A percentile compares a stretch with the other conserved stretches of the same genome.
Conservation (phyloP, 2,113 vertebrate species). For the Corythaixoides concolor region DNA sequence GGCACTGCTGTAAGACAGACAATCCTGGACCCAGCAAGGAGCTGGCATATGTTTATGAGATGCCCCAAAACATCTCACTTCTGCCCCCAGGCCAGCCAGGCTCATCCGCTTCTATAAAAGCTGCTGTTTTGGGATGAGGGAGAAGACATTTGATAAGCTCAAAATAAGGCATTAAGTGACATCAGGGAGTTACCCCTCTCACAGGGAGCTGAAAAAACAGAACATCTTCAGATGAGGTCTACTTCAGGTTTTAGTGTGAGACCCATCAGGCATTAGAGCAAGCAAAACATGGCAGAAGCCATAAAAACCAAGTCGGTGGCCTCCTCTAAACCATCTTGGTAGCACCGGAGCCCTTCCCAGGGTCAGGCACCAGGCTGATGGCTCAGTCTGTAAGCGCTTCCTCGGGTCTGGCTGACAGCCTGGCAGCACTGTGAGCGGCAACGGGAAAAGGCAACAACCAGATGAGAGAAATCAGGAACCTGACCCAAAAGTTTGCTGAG, state of each 20-base stretch:
- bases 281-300: not conserved
- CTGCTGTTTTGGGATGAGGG: not conserved
- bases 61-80: not conserved
- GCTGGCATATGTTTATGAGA: not conserved
- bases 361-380: not conserved
- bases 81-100: not conserved
- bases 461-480: not conserved
- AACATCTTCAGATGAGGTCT: not conserved
- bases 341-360: not conserved
- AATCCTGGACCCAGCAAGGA: not conserved
- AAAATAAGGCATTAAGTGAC: not conserved
- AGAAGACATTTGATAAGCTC: not conserved
- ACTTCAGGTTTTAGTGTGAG: not conserved
- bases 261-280: accelerated
- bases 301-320: not conserved
- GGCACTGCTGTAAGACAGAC: not conserved
- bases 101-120: not conserved
- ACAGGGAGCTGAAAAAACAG: not conserved
- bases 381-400: accelerated
- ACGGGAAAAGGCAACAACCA: not conserved
- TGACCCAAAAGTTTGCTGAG: not conserved
- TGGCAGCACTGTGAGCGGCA: accelerated
- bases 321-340: not conserved
- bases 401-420: accelerated
- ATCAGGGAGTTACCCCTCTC: not conserved